Percentiles rank a stretch among this genome's conserved stretches.
These are phyloP conservation scores for Beris chalybata DNA, from an alignment of 2,888 invertebrate species.

Conservation along the genomic window DNA sequence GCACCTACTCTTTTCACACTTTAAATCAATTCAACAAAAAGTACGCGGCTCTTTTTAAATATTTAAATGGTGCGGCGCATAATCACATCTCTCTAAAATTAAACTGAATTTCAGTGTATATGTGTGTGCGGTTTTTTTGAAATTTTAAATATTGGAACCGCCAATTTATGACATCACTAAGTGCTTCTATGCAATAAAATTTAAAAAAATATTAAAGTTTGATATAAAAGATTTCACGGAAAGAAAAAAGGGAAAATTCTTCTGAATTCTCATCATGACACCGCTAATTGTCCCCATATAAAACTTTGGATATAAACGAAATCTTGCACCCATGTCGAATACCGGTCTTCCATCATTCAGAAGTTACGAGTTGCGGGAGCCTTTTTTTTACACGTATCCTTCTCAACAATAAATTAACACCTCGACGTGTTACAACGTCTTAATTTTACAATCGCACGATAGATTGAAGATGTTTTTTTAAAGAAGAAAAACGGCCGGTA, in stretches of 20 bases:
- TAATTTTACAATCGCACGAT: slow-evolving; percentile 34
- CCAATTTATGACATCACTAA: slow-evolving; percentile 24
- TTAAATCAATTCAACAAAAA: slow-evolving; percentile 4
- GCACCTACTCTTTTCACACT: slow-evolving; percentile 26
- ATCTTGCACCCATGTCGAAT: neutral
- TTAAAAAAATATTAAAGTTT: slow-evolving; percentile 3
- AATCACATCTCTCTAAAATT: slow-evolving; percentile 16
- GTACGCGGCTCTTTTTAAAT: neutral
- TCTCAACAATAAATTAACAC: slow-evolving; percentile 35
- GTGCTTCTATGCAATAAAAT: slow-evolving; percentile 18
- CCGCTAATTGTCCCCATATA: slow-evolving; percentile 24
- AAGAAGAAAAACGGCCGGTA: neutral
- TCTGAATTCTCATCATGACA: slow-evolving; percentile 27
- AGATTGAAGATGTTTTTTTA: neutral
- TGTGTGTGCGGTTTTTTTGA: slow-evolving; percentile 5
- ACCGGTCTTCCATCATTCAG: slow-evolving; percentile 6
- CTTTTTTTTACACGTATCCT: slow-evolving; percentile 2
- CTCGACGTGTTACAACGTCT: slow-evolving; percentile 35
- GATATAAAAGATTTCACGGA: neutral
- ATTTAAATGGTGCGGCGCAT: slow-evolving; percentile 13
- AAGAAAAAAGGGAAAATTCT: neutral
- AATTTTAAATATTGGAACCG: slow-evolving; percentile 5
- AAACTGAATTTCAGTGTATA: neutral
- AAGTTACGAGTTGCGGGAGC: slow-evolving; percentile 19
- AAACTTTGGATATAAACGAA: neutral